These are phyloP conservation scores for Rotaria sp. DNA, from an alignment of 2,888 invertebrate species.

Conservation along the genomic window DNA sequence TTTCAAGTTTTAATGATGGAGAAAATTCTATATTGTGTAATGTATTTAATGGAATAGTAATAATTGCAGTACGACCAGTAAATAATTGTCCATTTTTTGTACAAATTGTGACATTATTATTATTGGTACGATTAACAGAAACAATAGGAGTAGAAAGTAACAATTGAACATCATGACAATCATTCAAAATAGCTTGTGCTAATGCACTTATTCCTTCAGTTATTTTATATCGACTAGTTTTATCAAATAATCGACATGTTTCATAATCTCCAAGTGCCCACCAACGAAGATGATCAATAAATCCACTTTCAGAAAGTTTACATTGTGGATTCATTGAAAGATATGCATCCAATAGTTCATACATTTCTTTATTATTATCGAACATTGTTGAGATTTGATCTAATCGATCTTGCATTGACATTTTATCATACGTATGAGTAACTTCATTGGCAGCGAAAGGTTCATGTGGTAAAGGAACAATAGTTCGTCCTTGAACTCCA, in stretches of 20 bases:
- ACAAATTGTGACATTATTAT: not conserved
- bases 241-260: not conserved
- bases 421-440: not conserved
- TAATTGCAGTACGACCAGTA: not conserved
- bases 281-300: not conserved
- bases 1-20: not conserved
- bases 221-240: not conserved
- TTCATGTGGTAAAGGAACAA: not conserved
- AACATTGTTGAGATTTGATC: not conserved
- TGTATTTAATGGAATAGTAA: not conserved
- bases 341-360: not conserved
- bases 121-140: not conserved
- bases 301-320: not conserved
- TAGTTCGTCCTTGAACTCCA: not conserved
- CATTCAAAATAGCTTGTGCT: not conserved
- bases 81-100: not conserved
- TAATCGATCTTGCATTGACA: not conserved
- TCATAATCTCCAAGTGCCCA: not conserved
- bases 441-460: not conserved
- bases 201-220: not conserved
- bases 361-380: not conserved
- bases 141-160: not conserved
- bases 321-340: not conserved
- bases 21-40: not conserved
- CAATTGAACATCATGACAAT: not conserved